Base-by-base conservation (phyloP, 1,140 invertebrate genomes). In the Rhagoletis zephyria region DNA sequence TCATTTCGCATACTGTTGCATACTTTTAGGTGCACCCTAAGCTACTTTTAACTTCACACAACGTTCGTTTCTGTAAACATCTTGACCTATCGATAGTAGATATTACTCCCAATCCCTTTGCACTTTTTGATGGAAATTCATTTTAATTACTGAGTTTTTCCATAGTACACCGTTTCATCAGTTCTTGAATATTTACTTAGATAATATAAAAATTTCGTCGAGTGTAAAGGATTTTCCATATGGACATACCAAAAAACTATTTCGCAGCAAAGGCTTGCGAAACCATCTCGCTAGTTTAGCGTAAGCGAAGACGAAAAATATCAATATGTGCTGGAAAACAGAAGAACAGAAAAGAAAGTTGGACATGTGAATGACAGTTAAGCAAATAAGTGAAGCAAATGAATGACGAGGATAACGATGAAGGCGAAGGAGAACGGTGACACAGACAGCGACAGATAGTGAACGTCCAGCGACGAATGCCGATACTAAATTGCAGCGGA, bases 351-450 rank as follows among this genome's bases (percentile, higher is more conserved):
- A 59, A 81, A 81, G 30, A 81, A 56, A 81, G 74, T 30, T 81
- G 74, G 74, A 81, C 74, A 81, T 81, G 45, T 81, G 74, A 81
- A 56, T 81, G 74, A 81, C 74, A 81, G 74, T 81, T 81, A n/a
- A 81, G 74, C 45, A 81, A 81, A 81, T 81, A 81, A 81, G 74
- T 30, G 48, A 81, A 56, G 7, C 48, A 56, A 81, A 56, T 63
- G 61, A n/a, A 63, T 63, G 4, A 4, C 48, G 48, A 56, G 74
- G 19, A 42, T 14, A 4, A 63, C 7, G 4, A 14, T 6, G 7
- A 30, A 4, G 64, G 4, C 64, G 16, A 56, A 81, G 74, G n/a
- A 56, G 48, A 56, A 81, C 30, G 74, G 7, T 42, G 67, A 48
- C 14, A n/a, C 12, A 30, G 12, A 70, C 42, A 40, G 67, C 40